Evolutionary conservation across 2,797 vertebrate genomes (phyloP).

Genomic region (Enteromius mattozi): DNA sequence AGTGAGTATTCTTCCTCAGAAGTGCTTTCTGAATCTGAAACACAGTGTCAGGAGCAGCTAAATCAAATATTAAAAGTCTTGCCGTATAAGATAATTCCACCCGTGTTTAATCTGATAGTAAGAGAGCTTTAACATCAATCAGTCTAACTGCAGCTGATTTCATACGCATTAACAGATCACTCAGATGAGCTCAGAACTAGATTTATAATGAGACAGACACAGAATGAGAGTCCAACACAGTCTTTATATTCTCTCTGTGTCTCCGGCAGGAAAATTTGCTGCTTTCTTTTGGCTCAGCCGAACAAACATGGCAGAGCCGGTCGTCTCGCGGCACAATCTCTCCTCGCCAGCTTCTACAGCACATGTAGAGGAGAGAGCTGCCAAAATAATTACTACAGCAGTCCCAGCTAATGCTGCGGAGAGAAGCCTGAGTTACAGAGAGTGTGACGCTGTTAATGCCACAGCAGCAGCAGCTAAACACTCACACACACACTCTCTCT

Average conservation of each 20-base stretch:
- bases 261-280: neutral
- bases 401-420: slow-evolving; percentile 34
- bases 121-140: too few species aligned
- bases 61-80: too few species aligned
- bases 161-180: neutral
- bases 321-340: slow-evolving; percentile 19
- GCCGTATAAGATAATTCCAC: too few species aligned
- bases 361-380: slow-evolving; percentile 36
- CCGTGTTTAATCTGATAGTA: too few species aligned
- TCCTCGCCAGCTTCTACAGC: slow-evolving; percentile 31
- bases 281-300: slow-evolving; percentile 10
- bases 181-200: neutral
- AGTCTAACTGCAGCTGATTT: neutral
- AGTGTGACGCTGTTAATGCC: slow-evolving; percentile 34
- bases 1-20: too few species aligned
- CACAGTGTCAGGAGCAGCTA: too few species aligned
- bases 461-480: neutral
- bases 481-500: neutral
- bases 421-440: slow-evolving; percentile 28
- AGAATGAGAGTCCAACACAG: neutral
- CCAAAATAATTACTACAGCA: slow-evolving; percentile 46
- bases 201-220: neutral
- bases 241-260: neutral
- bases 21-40: too few species aligned
- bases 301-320: slow-evolving; percentile 27